These are phyloP conservation scores for Drosophila fungiperda DNA, from an alignment of 2,888 invertebrate genomes.

Conservation along the genomic window DNA sequence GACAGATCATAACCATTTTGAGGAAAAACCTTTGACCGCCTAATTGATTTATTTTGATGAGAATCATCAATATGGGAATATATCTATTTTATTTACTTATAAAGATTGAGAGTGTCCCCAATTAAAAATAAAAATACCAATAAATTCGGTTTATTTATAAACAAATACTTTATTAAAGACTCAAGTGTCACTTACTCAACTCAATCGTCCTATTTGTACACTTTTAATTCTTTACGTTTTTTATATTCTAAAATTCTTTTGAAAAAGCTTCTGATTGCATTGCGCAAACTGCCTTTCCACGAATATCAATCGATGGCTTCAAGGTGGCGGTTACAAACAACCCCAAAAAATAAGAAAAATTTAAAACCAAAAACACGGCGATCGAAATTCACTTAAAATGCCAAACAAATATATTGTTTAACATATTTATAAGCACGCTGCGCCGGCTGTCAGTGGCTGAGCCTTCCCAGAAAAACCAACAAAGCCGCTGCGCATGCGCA, in stretches of 20 bases:
- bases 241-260: constrained; percentile 4
- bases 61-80: not conserved
- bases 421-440: constrained; percentile 62
- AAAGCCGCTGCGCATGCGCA: constrained; percentile 49
- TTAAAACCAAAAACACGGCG: constrained; percentile 23
- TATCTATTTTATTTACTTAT: too few species aligned
- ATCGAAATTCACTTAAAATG: constrained; percentile 65
- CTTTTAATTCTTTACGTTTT: not conserved
- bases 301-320: constrained; percentile 65
- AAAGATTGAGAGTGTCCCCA: too few species aligned
- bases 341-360: constrained; percentile 14
- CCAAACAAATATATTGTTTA: constrained; percentile 68
- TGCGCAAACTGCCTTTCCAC: constrained; percentile 36
- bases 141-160: not conserved
- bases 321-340: constrained; percentile 49
- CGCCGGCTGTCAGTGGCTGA: constrained; percentile 58
- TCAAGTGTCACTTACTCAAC: not conserved
- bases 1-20: not conserved
- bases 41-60: not conserved
- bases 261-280: constrained; percentile 31
- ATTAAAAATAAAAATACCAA: not conserved
- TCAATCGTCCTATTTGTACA: not conserved
- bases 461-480: constrained; percentile 65
- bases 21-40: not conserved
- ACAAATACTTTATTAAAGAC: not conserved